Conservation (phyloP, 1,140 invertebrate species). For the Copidosoma floridanum region DNA sequence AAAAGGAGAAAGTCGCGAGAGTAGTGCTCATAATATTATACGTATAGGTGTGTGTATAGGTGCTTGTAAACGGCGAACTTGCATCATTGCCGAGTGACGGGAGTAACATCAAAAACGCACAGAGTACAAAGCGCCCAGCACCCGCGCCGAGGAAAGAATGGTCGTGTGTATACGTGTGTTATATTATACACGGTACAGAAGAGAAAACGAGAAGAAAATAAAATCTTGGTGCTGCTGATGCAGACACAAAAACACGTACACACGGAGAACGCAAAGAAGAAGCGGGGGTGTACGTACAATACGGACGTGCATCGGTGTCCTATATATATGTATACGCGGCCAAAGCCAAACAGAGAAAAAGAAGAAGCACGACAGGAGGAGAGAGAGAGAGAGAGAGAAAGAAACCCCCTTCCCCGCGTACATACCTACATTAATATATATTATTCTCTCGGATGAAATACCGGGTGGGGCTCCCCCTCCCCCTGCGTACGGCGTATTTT, state of each 20-base stretch:
- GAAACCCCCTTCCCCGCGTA: conserved; percentile 2
- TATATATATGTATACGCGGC: too few relatives aligned
- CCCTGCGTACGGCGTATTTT: conserved; percentile 57
- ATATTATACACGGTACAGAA: too few relatives aligned
- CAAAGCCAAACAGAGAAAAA: too few relatives aligned
- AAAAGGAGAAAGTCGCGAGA: too few relatives aligned
- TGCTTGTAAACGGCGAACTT: too few relatives aligned
- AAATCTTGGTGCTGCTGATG: neutral
- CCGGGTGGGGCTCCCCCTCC: conserved; percentile 53
- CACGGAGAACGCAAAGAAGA: conserved; percentile 9
- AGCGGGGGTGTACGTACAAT: conserved; percentile 13
- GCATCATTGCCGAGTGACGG: too few relatives aligned
- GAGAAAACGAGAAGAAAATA: conserved; percentile 10
- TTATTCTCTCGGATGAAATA: conserved; percentile 59
- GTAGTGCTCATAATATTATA: too few relatives aligned
- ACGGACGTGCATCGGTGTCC: too few relatives aligned
- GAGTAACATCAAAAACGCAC: conserved; percentile 46
- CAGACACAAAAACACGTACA: conserved; percentile 33
- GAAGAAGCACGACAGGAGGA: neutral
- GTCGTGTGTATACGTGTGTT: conserved; percentile 16
- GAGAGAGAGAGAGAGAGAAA: conserved; percentile 24
- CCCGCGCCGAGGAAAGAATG: conserved; percentile 13
- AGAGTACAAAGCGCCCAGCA: conserved; percentile 40
- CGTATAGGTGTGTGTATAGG: too few relatives aligned
- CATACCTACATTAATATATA: conserved; percentile 56